Base-by-base conservation (phyloP, 2,113 vertebrate genomes). In the Lepisosteus oculatus region DNA sequence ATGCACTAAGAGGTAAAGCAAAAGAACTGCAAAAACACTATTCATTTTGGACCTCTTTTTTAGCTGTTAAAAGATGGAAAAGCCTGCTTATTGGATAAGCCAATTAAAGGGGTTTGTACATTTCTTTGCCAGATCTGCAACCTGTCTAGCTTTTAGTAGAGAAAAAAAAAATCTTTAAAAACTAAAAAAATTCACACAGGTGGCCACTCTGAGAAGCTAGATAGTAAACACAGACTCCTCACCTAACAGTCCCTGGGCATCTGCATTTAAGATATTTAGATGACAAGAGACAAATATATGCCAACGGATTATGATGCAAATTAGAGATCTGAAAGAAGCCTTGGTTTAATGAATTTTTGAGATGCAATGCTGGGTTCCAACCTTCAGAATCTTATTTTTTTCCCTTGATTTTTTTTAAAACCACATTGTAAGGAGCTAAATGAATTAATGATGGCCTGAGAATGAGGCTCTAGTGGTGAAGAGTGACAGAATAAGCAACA, bases 221-320 rank as follows among this genome's bases (percentile, higher is more conserved):
- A 51, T 43, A 55, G 56, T 43, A 55, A 73, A 63, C 42, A 59
- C 57, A 64, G 3, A 6, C 62, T 47, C 54, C 43, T 43, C 14
- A 45, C 45, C 54, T 15, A 41, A 61, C 67, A 43, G 17, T 8
- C 41, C 59, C 8, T 55, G 15, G 11, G 65, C 43, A 55, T 14
- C 8, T 6, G 65, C 5, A 65, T 47, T 55, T 63, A 55, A 61
- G 65, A 61, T 29, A 42, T 61, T 61, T n/a, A 55, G 14, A 43
- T 43, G 65, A 73, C 57, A 63, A 57, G 3, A 3, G 29, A 15
- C 8, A n/a, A 42, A 64, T 62, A 17, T 42, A 8, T n/a, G 43
- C 15, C 56, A 61, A 63, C 67, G 69, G 61, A 68, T 68, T 55
- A 55, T 64, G 47, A 68, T 74, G 67, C 47, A 64, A 74, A 74